These are phyloP conservation scores for Mesitornis unicolor DNA, from an alignment of 2,113 vertebrate genomes.

Conservation along the genomic window DNA sequence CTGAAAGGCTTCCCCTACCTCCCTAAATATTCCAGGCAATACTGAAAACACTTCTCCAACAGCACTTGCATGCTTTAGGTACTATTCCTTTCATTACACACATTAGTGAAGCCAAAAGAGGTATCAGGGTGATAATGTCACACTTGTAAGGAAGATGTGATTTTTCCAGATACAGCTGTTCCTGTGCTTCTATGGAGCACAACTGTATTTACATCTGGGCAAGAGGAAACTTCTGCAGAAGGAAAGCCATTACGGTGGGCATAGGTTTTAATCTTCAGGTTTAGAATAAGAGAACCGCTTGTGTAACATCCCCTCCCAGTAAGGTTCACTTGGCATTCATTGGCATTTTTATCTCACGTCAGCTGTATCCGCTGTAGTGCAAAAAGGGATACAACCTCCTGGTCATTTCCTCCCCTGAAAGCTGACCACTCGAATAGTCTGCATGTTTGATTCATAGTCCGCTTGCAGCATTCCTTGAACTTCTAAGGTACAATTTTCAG, in stretches of 20 bases:
- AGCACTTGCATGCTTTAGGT: not conserved
- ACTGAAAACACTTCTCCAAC: not conserved
- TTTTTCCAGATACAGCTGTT: not conserved
- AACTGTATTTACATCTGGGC: not conserved
- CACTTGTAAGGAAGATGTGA: not conserved
- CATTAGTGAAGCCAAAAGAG: not conserved
- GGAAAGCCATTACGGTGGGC: not conserved
- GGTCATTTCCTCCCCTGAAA: not conserved
- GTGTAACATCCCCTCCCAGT: not conserved
- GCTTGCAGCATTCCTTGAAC: not conserved
- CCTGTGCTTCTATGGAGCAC: not conserved
- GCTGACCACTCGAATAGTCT: not conserved
- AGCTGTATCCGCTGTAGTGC: not conserved
- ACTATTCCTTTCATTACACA: not conserved
- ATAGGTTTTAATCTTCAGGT: not conserved
- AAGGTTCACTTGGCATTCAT: not conserved
- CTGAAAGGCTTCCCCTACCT: not conserved
- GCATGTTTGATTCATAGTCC: not conserved
- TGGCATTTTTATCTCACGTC: not conserved
- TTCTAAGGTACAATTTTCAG: not conserved
- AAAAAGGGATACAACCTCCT: not conserved
- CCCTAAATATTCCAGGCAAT: not conserved
- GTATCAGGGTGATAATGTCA: not conserved
- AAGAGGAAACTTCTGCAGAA: not conserved
- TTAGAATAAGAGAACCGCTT: not conserved